These are phyloP conservation scores for Mustelus asterias DNA, from an alignment of 2,113 vertebrate genomes.

Conservation along the genomic window DNA sequence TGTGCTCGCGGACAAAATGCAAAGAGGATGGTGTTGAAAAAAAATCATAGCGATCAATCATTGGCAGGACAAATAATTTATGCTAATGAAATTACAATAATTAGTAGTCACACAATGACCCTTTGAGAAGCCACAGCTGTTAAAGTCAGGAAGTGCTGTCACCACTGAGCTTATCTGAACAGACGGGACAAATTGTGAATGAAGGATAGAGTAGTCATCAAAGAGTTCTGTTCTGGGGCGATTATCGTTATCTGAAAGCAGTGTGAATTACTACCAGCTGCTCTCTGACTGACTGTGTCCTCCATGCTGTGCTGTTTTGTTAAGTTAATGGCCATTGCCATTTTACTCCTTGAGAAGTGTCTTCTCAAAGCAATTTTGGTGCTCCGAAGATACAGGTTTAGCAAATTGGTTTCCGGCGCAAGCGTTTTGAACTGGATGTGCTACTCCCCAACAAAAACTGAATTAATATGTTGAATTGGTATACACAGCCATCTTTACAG, in stretches of 20 bases:
- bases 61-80: constrained; percentile 93
- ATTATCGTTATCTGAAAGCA: constrained; percentile 73
- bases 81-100: constrained; percentile 98
- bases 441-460: neutral
- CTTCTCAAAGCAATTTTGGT: constrained; percentile 65
- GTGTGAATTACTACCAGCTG: constrained; percentile 75
- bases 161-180: constrained; percentile 82
- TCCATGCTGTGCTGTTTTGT: constrained; percentile 75
- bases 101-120: constrained; percentile 95
- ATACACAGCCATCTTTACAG: neutral
- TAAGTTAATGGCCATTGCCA: constrained; percentile 71
- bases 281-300: constrained; percentile 61
- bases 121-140: constrained; percentile 96
- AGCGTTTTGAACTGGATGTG: neutral
- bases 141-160: constrained; percentile 90
- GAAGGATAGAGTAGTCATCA: constrained; percentile 69
- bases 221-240: constrained; percentile 65
- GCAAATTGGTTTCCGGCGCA: constrained; percentile 30
- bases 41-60: constrained; percentile 67
- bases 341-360: constrained; percentile 67
- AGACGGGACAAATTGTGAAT: constrained; percentile 74
- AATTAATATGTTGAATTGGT: constrained; percentile 17
- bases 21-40: constrained; percentile 36
- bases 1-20: constrained; percentile 21
- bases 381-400: constrained; percentile 41